Evolutionary conservation across 2,113 vertebrate species (phyloP).

Genomic region (Ancistrus triradiatus): DNA sequence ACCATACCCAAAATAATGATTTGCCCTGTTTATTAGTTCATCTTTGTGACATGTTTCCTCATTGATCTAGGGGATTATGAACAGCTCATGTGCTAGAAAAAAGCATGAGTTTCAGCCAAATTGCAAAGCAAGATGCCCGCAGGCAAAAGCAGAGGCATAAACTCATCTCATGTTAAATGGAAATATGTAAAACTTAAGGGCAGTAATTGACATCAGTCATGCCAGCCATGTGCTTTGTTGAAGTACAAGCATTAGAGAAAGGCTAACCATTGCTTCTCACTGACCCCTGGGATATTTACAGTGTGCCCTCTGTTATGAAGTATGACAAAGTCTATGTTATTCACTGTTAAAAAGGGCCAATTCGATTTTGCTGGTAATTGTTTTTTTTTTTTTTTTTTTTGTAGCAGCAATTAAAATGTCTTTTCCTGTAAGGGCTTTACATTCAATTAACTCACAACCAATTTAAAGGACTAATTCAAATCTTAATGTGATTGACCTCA

Average conservation of each 20-base stretch:
- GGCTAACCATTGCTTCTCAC: neutral
- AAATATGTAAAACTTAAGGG: conserved; percentile 39
- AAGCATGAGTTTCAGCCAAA: neutral
- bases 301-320: no score
- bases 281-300: no score
- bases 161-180: conserved; percentile 28
- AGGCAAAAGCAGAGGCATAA: neutral
- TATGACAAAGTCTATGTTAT: neutral
- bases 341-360: neutral
- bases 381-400: no score
- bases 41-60: no score
- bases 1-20: no score
- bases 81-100: neutral
- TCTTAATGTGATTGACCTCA: conserved; percentile 17
- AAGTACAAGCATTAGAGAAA: neutral
- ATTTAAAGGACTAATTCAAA: conserved; percentile 18
- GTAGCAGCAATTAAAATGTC: conserved; percentile 4
- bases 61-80: no score
- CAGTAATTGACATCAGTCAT: neutral
- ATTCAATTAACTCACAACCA: conserved; percentile 2
- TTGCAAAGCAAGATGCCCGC: neutral
- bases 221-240: neutral
- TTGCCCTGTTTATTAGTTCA: no score
- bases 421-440: neutral
- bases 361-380: conserved; percentile 2